Percentiles rank a stretch among this genome's conserved stretches.
Conservation (phyloP, 2,888 invertebrate species). For the Catocala sponsa region DNA sequence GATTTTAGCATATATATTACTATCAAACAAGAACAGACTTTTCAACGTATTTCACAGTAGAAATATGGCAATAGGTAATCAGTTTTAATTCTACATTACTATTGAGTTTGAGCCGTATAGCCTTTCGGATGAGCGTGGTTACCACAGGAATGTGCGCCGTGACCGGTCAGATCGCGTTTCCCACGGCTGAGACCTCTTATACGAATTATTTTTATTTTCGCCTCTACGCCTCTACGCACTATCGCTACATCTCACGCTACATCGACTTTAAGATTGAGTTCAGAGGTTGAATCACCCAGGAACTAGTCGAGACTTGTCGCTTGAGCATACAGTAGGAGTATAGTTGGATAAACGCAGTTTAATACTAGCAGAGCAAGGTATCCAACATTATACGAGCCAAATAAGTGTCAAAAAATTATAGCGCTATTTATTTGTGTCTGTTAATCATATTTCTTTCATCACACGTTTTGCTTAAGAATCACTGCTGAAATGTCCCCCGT, state of each 20-base stretch:
- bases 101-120: constrained; percentile 11
- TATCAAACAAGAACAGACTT: too few relatives aligned
- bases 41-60: too few relatives aligned
- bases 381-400: too few relatives aligned
- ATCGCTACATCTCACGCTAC: constrained; percentile 54
- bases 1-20: too few relatives aligned
- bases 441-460: too few relatives aligned
- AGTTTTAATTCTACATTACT: background rate
- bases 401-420: too few relatives aligned
- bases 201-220: constrained; percentile 59
- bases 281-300: constrained; percentile 65
- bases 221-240: constrained; percentile 16
- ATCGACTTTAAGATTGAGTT: constrained; percentile 54
- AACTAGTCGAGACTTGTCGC: constrained; percentile 46
- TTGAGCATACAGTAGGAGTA: constrained; percentile 9
- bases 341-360: background rate
- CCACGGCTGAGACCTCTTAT: constrained; percentile 35
- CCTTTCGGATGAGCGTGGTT: constrained; percentile 16
- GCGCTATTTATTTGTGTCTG: too few relatives aligned
- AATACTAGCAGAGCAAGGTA: background rate
- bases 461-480: background rate
- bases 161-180: constrained; percentile 55
- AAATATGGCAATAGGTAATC: too few relatives aligned
- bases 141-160: constrained; percentile 58
- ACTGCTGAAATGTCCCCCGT: background rate